A percentile compares a stretch with the other conserved stretches of the same genome.
Conservation (phyloP, 2,113 vertebrate genomes). For the Pseudorhombus dupliciocellatus region DNA sequence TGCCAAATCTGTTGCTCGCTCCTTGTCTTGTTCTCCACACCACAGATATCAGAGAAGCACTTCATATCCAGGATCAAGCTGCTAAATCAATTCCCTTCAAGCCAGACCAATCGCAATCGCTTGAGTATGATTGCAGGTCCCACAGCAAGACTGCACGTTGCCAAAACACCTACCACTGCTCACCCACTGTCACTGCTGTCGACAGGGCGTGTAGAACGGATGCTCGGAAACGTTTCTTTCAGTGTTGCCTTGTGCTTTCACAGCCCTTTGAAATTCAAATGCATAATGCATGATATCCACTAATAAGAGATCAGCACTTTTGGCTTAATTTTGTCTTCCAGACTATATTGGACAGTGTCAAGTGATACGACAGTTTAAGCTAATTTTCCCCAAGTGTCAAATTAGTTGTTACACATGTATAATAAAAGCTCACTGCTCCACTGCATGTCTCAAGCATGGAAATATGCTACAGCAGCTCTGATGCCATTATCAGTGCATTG, state of each 20-base stretch:
- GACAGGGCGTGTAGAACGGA: neutral
- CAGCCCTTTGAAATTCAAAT: slow-evolving; percentile 4
- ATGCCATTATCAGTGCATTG: slow-evolving; percentile 10
- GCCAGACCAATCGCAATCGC: slow-evolving; percentile 55
- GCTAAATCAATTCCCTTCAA: slow-evolving; percentile 61
- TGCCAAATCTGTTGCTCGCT: slow-evolving; percentile 7
- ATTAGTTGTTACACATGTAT: slow-evolving; percentile 9
- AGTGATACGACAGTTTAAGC: slow-evolving; percentile 49
- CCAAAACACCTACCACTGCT: slow-evolving; percentile 35
- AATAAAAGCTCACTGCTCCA: slow-evolving; percentile 9
- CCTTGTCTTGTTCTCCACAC: slow-evolving; percentile 23
- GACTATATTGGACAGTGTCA: slow-evolving; percentile 42
- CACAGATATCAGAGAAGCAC: slow-evolving; percentile 43
- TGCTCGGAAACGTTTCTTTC: neutral
- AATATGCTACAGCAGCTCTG: neutral
- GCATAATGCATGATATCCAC: slow-evolving; percentile 46
- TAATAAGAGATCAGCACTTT: slow-evolving; percentile 54
- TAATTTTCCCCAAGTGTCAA: slow-evolving; percentile 36
- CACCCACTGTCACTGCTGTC: slow-evolving; percentile 35
- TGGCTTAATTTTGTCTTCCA: slow-evolving; percentile 34
- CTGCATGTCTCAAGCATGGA: slow-evolving; percentile 5
- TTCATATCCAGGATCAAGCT: slow-evolving; percentile 32
- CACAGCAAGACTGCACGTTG: slow-evolving; percentile 18
- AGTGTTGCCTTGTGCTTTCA: neutral
- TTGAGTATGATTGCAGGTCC: slow-evolving; percentile 52